These are phyloP conservation scores for Ophion obscuratus DNA, from an alignment of 2,888 invertebrate genomes.

Conservation along the genomic window DNA sequence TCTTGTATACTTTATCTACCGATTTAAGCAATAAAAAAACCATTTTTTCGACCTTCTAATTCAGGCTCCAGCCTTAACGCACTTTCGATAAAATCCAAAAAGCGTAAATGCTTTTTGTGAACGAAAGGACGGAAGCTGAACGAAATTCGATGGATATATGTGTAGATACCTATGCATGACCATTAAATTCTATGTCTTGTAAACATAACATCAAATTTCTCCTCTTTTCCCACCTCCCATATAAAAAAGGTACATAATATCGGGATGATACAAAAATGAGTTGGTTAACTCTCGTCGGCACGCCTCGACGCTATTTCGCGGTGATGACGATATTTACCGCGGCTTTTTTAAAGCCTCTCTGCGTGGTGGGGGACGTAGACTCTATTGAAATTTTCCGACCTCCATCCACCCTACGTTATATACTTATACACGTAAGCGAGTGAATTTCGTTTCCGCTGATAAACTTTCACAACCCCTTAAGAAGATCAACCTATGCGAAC, in stretches of 20 bases:
- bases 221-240: neutral
- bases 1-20: too few species aligned
- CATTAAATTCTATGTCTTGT: conserved; percentile 3
- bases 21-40: too few species aligned
- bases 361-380: conserved; percentile 29
- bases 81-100: neutral
- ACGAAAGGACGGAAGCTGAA: neutral
- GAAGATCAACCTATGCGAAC: conserved; percentile 57
- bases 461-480: conserved; percentile 56
- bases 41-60: too few species aligned
- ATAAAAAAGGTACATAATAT: conserved; percentile 30
- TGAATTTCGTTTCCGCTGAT: conserved; percentile 42
- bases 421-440: neutral
- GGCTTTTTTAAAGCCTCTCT: conserved; percentile 69
- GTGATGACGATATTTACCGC: conserved; percentile 81
- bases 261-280: conserved; percentile 78
- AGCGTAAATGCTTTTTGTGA: neutral
- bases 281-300: conserved; percentile 82
- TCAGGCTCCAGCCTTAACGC: neutral
- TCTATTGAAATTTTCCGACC: conserved; percentile 41
- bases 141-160: neutral
- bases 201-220: neutral
- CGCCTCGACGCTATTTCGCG: conserved; percentile 79
- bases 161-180: conserved; percentile 3
- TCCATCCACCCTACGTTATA: neutral